Evolutionary conservation across 2,797 vertebrate genomes (phyloP).

Genomic region (Austrolebias charrua): DNA sequence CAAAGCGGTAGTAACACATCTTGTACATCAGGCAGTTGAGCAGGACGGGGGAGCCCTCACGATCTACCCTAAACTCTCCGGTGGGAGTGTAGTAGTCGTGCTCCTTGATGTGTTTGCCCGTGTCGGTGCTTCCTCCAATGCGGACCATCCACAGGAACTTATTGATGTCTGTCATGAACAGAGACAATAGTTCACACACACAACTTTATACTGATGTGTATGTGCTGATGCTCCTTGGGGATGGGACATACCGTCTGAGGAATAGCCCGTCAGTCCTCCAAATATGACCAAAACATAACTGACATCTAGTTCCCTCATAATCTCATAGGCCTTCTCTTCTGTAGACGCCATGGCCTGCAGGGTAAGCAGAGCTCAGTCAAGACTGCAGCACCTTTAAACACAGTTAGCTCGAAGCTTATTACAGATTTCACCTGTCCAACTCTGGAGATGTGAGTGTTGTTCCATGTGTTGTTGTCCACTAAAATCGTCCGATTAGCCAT

Average conservation of each 20-base stretch:
- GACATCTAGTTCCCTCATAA: too few relatives aligned
- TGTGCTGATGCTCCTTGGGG: too few relatives aligned
- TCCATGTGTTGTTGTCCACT: slow-evolving; percentile 99
- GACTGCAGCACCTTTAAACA: slow-evolving; percentile 41
- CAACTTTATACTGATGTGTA: too few relatives aligned
- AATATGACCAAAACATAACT: too few relatives aligned
- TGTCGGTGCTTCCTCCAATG: slow-evolving; percentile 98
- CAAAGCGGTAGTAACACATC: slow-evolving; percentile 99
- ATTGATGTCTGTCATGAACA: too few relatives aligned
- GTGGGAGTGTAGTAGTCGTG: slow-evolving; percentile 98
- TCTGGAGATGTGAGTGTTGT: slow-evolving; percentile 98
- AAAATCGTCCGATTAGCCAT: slow-evolving; percentile 99
- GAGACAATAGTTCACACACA: too few relatives aligned
- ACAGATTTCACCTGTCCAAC: slow-evolving; percentile 89
- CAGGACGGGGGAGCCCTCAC: slow-evolving; percentile 94
- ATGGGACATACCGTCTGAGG: too few relatives aligned
- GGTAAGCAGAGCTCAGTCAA: too few relatives aligned
- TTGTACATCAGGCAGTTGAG: slow-evolving; percentile 99
- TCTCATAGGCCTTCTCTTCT: too few relatives aligned
- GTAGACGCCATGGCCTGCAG: too few relatives aligned
- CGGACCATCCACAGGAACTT: slow-evolving; percentile 99
- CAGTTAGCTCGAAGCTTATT: not conserved
- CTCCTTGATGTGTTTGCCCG: slow-evolving; percentile 95
- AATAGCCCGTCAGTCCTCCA: too few relatives aligned
- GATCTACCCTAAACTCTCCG: slow-evolving; percentile 95